Evolutionary conservation across 2,797 vertebrate species (phyloP), one percentile per base, ranked within the genome.

Genomic region (Oryzias dopingdopingensis): DNA sequence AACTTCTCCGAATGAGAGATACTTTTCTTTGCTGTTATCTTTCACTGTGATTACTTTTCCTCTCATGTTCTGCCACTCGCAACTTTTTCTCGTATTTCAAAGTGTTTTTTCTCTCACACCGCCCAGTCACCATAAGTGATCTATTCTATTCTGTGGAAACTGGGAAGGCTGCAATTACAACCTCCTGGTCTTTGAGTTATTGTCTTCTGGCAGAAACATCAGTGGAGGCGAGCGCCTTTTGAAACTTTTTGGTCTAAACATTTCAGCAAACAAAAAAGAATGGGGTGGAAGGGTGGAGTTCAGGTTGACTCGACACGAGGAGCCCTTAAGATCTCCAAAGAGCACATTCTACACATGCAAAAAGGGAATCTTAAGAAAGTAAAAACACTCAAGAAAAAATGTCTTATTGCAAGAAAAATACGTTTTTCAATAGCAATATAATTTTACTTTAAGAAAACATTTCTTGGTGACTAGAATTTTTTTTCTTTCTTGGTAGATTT

Each of bases 111-210:
- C 53, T 69, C 66, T 72, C 54, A 59, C 64, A 57, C 53, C 13
- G 13, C 43, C 58, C 16, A 0, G 45, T 57, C 54, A 65, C 67
- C 59, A 58, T 65, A 74, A 62, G 65, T 44, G 51, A 53, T 67
- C 56, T 52, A 65, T 56, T 56, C 37, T 41, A 23, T 56, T 72
- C 67, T 20, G 52, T 53, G 67, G 67, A 70, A 76, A 72, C 52
- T 42, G 37, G 43, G 43, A 60, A 54, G 50, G 45, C 62, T 74
- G 57, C 75, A 62, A 82, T 84, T 84, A 70, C 65, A 74, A 79
- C 65, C 66, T 68, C 14, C 29, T 58, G 77, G 52, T 49, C 55
- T 58, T 42, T 54, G 49, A 67, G 62, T 69, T 70, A 70, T 82
- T 50, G 42, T 68, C 45, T 62, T 70, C 56, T 62, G 67, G 68